Percentiles rank a stretch among this genome's conserved stretches.
These are phyloP conservation scores for Agrypnia vestita DNA, from an alignment of 1,140 invertebrate species.

Conservation along the genomic window DNA sequence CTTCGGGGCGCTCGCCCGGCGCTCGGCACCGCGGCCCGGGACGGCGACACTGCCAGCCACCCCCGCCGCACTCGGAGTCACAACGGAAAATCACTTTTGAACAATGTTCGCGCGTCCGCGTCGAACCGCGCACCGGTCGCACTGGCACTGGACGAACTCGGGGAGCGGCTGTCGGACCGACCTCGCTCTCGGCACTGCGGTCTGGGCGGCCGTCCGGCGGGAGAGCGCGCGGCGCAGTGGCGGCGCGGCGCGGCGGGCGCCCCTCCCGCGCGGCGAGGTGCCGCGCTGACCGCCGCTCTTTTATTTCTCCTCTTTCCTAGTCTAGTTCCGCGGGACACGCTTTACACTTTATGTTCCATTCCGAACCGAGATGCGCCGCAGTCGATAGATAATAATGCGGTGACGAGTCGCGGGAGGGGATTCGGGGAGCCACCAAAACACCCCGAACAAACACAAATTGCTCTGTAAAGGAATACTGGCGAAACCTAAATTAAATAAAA, in stretches of 20 bases:
- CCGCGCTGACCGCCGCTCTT: constrained; percentile 1
- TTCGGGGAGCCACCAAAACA: too few species aligned
- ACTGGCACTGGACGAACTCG: constrained; percentile 19
- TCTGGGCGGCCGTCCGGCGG: not conserved
- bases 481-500: too few species aligned
- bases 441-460: too few species aligned
- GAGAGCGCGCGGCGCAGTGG: constrained; percentile 19
- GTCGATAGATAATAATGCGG: too few species aligned
- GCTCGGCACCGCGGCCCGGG: not conserved
- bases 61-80: not conserved
- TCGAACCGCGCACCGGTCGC: constrained; percentile 12
- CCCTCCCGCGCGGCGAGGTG: not conserved
- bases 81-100: constrained; percentile 24
- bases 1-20: constrained; percentile 11
- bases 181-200: not conserved
- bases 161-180: constrained; percentile 23
- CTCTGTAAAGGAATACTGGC: too few species aligned
- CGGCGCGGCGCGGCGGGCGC: not conserved
- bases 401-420: too few species aligned
- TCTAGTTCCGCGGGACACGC: not conserved
- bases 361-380: too few species aligned
- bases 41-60: constrained; percentile 3
- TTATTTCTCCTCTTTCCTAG: not conserved
- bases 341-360: too few species aligned
- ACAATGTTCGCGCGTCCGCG: constrained; percentile 19